phyloP scores from a whole-genome alignment of 2,888 invertebrate genomes.

The Schizotus pectinicornis region DNA sequence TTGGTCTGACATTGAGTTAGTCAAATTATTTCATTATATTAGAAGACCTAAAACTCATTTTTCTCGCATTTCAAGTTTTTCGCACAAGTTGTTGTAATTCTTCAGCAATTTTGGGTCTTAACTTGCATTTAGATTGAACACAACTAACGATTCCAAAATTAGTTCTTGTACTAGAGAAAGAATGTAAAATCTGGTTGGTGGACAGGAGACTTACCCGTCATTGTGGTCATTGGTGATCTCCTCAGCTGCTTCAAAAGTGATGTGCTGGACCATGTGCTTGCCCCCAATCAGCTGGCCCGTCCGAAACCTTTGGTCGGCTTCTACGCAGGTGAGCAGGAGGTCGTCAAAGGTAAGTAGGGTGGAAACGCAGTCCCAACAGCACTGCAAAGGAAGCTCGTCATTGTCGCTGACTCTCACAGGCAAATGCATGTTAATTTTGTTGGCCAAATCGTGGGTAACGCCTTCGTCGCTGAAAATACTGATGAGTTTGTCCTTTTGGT shows the following conservation, averaged over 20 bases:
- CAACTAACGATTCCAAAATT: no score
- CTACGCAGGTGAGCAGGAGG: slow-evolving; percentile 62
- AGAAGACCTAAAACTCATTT: no score
- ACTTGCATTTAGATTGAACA: no score
- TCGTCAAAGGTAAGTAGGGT: slow-evolving; percentile 71
- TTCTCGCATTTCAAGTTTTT: no score
- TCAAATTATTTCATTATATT: no score
- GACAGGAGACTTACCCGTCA: slow-evolving; percentile 19
- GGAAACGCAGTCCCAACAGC: slow-evolving; percentile 71
- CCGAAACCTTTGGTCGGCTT: slow-evolving; percentile 62
- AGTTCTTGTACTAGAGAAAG: no score
- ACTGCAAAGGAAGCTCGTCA: slow-evolving; percentile 65
- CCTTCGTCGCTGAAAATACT: slow-evolving; percentile 71
- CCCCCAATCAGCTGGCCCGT: slow-evolving; percentile 41
- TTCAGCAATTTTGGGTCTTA: no score
- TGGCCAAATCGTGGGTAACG: slow-evolving; percentile 63
- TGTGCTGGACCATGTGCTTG: neutral
- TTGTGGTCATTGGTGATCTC: slow-evolving; percentile 9
- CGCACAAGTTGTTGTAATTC: no score
- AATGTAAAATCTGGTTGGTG: no score
- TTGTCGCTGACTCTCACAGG: slow-evolving; percentile 65
- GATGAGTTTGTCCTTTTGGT: slow-evolving; percentile 53
- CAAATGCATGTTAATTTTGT: slow-evolving; percentile 69
- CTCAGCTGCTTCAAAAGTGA: neutral
- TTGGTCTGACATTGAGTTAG: no score